Evolutionary conservation across 2,888 invertebrate species (phyloP).

Genomic region (Epirrita christyi): DNA sequence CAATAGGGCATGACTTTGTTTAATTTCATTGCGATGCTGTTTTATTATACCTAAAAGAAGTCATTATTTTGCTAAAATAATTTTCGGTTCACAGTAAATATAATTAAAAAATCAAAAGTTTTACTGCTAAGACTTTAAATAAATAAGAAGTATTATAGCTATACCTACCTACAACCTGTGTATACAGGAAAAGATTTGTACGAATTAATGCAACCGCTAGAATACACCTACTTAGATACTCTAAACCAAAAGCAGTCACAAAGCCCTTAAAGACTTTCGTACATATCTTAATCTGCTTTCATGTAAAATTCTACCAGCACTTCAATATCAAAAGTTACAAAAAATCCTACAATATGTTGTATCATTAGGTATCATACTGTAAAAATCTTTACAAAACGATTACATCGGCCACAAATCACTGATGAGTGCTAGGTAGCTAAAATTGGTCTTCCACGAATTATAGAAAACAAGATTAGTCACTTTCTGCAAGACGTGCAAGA

Average conservation of each 20-base stretch:
- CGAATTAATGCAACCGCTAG: slow-evolving; percentile 77
- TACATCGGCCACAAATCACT: slow-evolving; percentile 68
- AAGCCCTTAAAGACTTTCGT: slow-evolving; percentile 72
- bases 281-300: slow-evolving; percentile 74
- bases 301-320: slow-evolving; percentile 76
- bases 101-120: slow-evolving; percentile 58
- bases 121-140: slow-evolving; percentile 80
- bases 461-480: slow-evolving; percentile 79
- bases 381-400: slow-evolving; percentile 75
- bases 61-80: slow-evolving; percentile 53
- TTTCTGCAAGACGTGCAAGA: slow-evolving; percentile 74
- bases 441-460: slow-evolving; percentile 64
- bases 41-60: slow-evolving; percentile 36
- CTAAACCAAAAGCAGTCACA: slow-evolving; percentile 61
- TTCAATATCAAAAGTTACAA: slow-evolving; percentile 83
- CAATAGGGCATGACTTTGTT: slow-evolving; percentile 49
- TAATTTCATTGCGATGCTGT: slow-evolving; percentile 55
- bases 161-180: slow-evolving; percentile 82
- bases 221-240: slow-evolving; percentile 44
- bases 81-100: slow-evolving; percentile 55
- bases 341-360: slow-evolving; percentile 75
- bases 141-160: slow-evolving; percentile 81
- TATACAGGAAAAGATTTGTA: slow-evolving; percentile 74
- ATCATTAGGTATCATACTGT: slow-evolving; percentile 64
- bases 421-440: slow-evolving; percentile 71